Percentiles rank a stretch among this genome's conserved stretches.
These are phyloP conservation scores for Thermophis baileyi DNA, from an alignment of 2,113 vertebrate species.

Conservation along the genomic window DNA sequence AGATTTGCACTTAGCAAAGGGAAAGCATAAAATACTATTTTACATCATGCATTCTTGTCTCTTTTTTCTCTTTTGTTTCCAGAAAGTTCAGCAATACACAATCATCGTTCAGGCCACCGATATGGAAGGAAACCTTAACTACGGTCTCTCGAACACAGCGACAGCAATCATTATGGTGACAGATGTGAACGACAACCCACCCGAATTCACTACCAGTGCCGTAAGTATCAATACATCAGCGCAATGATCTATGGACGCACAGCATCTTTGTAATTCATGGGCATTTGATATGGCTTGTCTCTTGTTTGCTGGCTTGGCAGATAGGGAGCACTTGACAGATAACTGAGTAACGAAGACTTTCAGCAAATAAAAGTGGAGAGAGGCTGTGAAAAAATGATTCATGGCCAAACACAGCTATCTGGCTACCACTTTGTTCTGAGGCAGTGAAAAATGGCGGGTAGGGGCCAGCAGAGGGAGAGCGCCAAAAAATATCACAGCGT, in stretches of 20 bases:
- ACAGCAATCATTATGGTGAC: slow-evolving; percentile 91
- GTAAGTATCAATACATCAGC: slow-evolving; percentile 69
- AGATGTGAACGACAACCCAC: slow-evolving; percentile 95
- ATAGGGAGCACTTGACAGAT: background rate
- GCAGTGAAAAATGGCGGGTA: slow-evolving; percentile 24
- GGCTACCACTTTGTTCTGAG: background rate
- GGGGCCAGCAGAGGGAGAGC: background rate
- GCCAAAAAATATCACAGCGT: background rate
- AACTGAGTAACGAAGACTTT: background rate
- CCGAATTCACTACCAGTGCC: slow-evolving; percentile 88
- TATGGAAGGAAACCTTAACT: slow-evolving; percentile 97
- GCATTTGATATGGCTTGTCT: background rate
- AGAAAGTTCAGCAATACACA: slow-evolving; percentile 97
- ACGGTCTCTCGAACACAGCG: slow-evolving; percentile 94
- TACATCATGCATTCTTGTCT: accelerated
- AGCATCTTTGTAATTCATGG: background rate
- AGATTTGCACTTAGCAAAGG: background rate
- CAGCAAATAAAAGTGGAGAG: background rate
- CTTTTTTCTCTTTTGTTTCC: slow-evolving; percentile 22
- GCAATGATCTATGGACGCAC: background rate
- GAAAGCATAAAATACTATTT: background rate
- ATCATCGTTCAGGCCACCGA: slow-evolving; percentile 95
- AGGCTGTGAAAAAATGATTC: background rate
- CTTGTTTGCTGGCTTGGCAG: background rate
- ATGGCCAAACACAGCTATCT: background rate